Evolutionary conservation across 2,888 invertebrate species (phyloP).

Genomic region (Perizoma affinitatum): DNA sequence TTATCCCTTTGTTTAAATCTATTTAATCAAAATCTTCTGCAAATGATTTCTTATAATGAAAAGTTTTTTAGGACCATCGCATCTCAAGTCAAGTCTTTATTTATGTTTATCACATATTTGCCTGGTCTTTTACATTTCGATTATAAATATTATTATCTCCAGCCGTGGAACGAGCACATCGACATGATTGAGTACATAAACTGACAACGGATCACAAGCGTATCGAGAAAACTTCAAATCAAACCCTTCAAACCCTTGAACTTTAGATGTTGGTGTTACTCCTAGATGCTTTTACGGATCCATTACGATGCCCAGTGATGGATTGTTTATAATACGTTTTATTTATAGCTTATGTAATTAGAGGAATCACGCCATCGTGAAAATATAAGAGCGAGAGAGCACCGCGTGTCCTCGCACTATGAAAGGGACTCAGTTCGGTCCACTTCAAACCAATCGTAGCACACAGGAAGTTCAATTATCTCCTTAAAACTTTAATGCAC

Average conservation of each 20-base stretch:
- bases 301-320: slow-evolving; percentile 63
- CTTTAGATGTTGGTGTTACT: slow-evolving; percentile 43
- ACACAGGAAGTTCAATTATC: slow-evolving; percentile 83
- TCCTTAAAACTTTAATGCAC: slow-evolving; percentile 78
- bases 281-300: slow-evolving; percentile 51
- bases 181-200: slow-evolving; percentile 21
- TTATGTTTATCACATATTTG: slow-evolving; percentile 12
- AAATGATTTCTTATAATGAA: slow-evolving; percentile 6
- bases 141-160: slow-evolving; percentile 23
- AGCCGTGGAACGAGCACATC: slow-evolving; percentile 16
- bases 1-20: not conserved
- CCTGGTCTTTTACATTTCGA: slow-evolving; percentile 11
- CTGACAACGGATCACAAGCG: slow-evolving; percentile 30
- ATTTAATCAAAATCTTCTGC: slow-evolving; percentile 8
- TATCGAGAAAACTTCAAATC: slow-evolving; percentile 42
- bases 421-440: slow-evolving; percentile 69
- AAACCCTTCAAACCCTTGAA: slow-evolving; percentile 39
- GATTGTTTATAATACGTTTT: slow-evolving; percentile 68
- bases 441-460: slow-evolving; percentile 71
- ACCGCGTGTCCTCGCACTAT: slow-evolving; percentile 55
- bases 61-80: slow-evolving; percentile 1
- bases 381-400: slow-evolving; percentile 45
- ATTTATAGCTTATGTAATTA: slow-evolving; percentile 82
- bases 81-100: slow-evolving; percentile 8
- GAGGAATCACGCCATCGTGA: slow-evolving; percentile 80